Evolutionary conservation across 2,113 vertebrate species (phyloP).

Genomic region (Ascaphus truei): DNA sequence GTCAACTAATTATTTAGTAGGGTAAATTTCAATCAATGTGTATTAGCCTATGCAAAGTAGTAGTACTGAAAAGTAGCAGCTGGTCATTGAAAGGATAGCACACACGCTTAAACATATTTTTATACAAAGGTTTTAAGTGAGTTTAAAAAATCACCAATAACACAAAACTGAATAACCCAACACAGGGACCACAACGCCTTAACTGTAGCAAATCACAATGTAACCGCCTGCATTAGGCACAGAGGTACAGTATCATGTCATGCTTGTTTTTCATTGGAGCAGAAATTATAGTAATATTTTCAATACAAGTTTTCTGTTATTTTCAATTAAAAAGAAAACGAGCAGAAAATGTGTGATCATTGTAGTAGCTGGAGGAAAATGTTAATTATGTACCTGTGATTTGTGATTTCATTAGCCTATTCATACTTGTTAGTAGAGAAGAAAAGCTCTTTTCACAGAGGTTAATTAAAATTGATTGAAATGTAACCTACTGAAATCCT

Average conservation of each 20-base stretch:
- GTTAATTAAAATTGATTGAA: conserved; percentile 39
- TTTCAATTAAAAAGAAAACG: not conserved
- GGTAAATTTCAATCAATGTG: conserved; percentile 9
- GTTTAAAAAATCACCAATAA: too few relatives aligned
- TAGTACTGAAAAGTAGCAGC: not conserved
- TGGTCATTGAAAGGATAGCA: not conserved
- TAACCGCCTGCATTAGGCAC: too few relatives aligned
- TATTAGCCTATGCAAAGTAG: conserved; percentile 5
- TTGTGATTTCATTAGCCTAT: conserved; percentile 16
- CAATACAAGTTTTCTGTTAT: not conserved
- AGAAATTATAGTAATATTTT: not conserved
- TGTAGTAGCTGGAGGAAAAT: not conserved
- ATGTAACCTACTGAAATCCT: conserved; percentile 32
- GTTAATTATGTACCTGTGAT: conserved; percentile 10
- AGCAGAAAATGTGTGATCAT: conserved; percentile 6
- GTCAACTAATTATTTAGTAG: not conserved
- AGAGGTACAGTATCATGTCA: too few relatives aligned
- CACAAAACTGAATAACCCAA: too few relatives aligned
- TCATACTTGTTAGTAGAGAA: conserved; percentile 1
- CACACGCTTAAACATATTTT: not conserved
- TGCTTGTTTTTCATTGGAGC: too few relatives aligned
- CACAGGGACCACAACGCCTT: too few relatives aligned
- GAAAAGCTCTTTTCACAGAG: conserved; percentile 26
- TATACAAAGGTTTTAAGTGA: too few relatives aligned
- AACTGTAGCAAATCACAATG: too few relatives aligned